phyloP scores from a whole-genome alignment of 2,888 invertebrate species.

The Acronicta alni region DNA sequence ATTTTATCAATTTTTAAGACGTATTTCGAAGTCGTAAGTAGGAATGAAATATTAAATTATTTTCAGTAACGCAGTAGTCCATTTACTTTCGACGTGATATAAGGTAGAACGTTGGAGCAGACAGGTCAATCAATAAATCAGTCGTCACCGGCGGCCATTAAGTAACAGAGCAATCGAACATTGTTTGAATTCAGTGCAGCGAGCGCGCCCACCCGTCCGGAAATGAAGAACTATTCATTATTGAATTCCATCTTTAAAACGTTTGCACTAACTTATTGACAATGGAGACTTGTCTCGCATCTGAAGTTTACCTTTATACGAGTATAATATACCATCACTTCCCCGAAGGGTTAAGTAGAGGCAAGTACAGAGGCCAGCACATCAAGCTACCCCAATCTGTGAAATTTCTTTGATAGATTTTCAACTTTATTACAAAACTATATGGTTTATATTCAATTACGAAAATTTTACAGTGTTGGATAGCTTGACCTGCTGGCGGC shows the following conservation, averaged over 20 bases:
- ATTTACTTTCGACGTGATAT: conserved; percentile 33
- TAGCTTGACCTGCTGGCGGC: no score
- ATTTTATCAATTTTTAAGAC: neutral
- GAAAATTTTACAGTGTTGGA: no score
- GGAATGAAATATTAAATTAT: neutral
- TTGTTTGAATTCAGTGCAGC: conserved; percentile 56
- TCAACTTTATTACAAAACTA: no score
- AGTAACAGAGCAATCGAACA: conserved; percentile 57
- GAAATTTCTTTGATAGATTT: no score
- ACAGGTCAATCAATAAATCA: conserved; percentile 60
- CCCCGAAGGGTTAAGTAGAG: no score
- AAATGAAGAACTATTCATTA: conserved; percentile 56
- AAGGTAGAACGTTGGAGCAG: conserved; percentile 36
- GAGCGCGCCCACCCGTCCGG: conserved; percentile 43
- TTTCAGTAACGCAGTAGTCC: neutral
- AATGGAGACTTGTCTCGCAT: conserved; percentile 13
- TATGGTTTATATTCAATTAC: no score
- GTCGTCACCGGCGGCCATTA: conserved; percentile 53
- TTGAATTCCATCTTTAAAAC: conserved; percentile 42
- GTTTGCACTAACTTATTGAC: conserved; percentile 2
- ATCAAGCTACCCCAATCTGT: no score
- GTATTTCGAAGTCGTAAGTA: neutral
- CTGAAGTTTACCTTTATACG: conserved; percentile 2
- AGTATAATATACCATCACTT: neutral
- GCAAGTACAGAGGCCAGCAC: no score